Conservation (phyloP, 2,888 invertebrate species). For the Cryptophagus acutangulus region DNA sequence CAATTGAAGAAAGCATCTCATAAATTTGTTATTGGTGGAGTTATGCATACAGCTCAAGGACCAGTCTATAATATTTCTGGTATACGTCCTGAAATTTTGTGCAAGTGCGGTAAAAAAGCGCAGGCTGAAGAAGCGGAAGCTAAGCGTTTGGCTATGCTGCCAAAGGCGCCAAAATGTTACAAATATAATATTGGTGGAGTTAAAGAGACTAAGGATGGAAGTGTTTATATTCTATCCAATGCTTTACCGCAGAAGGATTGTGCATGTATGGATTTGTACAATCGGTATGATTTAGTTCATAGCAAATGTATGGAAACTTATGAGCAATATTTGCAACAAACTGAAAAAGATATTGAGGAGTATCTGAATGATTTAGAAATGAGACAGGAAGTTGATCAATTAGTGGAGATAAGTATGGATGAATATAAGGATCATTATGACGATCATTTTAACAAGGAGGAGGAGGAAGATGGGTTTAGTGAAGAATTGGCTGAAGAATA, state of each 20-base stretch:
- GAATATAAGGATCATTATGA: too few relatives aligned
- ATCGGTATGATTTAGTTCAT: slow-evolving; percentile 35
- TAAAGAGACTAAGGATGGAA: slow-evolving; percentile 35
- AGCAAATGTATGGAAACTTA: slow-evolving; percentile 31
- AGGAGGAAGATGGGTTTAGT: slow-evolving; percentile 4
- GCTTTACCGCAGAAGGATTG: slow-evolving; percentile 35
- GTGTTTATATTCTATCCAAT: slow-evolving; percentile 36
- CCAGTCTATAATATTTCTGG: slow-evolving; percentile 31
- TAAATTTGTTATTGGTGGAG: slow-evolving; percentile 31
- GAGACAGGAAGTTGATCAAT: not conserved
- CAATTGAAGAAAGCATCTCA: slow-evolving; percentile 22
- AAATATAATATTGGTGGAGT: slow-evolving; percentile 40
- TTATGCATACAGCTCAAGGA: slow-evolving; percentile 24
- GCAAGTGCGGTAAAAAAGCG: slow-evolving; percentile 27
- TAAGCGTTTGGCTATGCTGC: slow-evolving; percentile 32
- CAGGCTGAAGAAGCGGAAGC: slow-evolving; percentile 19
- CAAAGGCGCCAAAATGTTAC: slow-evolving; percentile 32
- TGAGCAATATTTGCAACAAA: slow-evolving; percentile 28
- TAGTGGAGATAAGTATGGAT: too few relatives aligned
- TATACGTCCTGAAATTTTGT: slow-evolving; percentile 27
- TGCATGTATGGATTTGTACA: slow-evolving; percentile 36
- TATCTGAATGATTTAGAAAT: slow-evolving; percentile 26
- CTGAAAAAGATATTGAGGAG: slow-evolving; percentile 25
- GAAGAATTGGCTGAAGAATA: too few relatives aligned
- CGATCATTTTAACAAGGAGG: not conserved